Base-by-base conservation (phyloP, 1,140 invertebrate genomes). In the Phenacoccus solenopsis region DNA sequence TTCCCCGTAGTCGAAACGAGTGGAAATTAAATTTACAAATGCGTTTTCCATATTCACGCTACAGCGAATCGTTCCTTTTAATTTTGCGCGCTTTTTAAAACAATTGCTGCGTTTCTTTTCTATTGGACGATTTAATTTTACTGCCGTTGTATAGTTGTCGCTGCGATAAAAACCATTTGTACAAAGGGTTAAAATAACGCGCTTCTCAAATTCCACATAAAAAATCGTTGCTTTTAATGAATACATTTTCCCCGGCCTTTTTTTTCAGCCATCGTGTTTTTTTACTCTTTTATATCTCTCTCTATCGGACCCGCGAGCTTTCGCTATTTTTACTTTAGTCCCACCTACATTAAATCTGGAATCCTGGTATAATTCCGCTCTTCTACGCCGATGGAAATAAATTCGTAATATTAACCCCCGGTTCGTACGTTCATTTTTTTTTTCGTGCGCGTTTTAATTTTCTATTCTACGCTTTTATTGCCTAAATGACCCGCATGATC, bases 391-490 rank as follows among this genome's bases (percentile, higher is more conserved):
- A 64, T 64, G 22, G 59, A 64, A 64, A 64, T 64, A 64, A 64
- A 64, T 64, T 64, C 25, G 59, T 64, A 64, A 64, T 64, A 64
- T 64, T 64, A 64, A 64, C 20, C 59, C 59, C 21, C 59, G 20
- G 25, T 10, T 25, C 25, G 25, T 16, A 10, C 25, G 25, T 25
- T 3, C 9, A 22, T 27, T 64, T 20, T 64, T 9, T 24, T 64
- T 64, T n/a, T n/a, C n/a, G n/a, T n/a, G n/a, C n/a, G 13, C 25
- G 59, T 64, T 64, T 64, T 64, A 64, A 64, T 64, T 64, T 64
- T 64, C 59, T 27, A 16, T 64, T 27, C 22, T 27, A 10, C n/a
- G 59, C 25, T 64, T 64, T 64, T 64, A 64, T 64, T 64, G 59
- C 59, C 59, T 25, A 25, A 64, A 64, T 22, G 59, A 64, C 59